phyloP scores from a whole-genome alignment of 2,888 invertebrate species.

The Marronus borbonicus region DNA sequence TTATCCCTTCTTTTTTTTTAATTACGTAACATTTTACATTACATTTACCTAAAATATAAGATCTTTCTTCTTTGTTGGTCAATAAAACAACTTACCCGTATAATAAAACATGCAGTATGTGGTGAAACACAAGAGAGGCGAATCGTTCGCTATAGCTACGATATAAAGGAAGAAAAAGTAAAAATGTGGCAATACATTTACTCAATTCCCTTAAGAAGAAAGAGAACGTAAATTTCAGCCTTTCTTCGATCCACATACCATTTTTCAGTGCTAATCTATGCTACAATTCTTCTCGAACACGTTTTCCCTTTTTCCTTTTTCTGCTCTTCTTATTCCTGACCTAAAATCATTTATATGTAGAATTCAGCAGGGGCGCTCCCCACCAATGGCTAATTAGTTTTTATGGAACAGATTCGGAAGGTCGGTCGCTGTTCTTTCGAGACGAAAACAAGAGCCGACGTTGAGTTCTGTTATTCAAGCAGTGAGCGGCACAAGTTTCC shows the following conservation, averaged over 20 bases:
- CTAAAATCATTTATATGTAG: constrained; percentile 10
- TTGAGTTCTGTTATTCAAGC: constrained; percentile 2
- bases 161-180: background rate
- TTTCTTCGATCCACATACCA: background rate
- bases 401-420: background rate
- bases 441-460: constrained; percentile 4
- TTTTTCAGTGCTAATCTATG: constrained; percentile 1
- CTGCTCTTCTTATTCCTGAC: background rate
- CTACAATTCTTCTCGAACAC: background rate
- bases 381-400: constrained; percentile 25
- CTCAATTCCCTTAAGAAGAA: constrained; percentile 11
- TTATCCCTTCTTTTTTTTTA: no score
- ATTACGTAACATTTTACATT: background rate
- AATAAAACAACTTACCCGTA: background rate
- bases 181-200: constrained; percentile 11
- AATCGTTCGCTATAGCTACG: background rate
- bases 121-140: background rate
- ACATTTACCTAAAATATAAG: background rate
- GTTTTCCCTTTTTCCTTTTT: constrained; percentile 18
- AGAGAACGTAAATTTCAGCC: constrained; percentile 7
- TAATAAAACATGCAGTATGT: background rate
- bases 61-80: background rate
- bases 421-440: constrained; percentile 6
- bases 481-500: constrained; percentile 1
- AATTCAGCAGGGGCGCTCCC: background rate